These are phyloP conservation scores for Lepisosteus oculatus DNA, from an alignment of 2,113 vertebrate species.

Conservation along the genomic window DNA sequence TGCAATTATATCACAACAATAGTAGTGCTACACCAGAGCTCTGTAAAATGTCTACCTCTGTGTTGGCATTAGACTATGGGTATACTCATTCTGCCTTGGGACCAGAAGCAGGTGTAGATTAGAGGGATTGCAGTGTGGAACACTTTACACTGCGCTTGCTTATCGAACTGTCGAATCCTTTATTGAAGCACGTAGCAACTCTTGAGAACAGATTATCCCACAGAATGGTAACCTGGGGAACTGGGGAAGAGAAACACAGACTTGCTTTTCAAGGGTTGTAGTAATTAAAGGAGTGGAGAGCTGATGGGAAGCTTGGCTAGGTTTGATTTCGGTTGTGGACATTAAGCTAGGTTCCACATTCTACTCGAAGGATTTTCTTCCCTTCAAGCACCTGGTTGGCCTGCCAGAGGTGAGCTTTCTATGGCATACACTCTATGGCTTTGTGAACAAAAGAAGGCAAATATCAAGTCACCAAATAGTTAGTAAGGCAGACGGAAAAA, in stretches of 20 bases:
- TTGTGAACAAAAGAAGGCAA: no score
- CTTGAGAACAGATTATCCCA: constrained; percentile 21
- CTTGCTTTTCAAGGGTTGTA: constrained; percentile 22
- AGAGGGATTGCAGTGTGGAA: constrained; percentile 11
- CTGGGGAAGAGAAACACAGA: constrained; percentile 8
- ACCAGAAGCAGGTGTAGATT: constrained; percentile 35
- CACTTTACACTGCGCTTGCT: background rate
- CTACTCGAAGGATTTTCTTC: no score
- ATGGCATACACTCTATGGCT: no score
- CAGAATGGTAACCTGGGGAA: constrained; percentile 12
- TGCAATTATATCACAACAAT: constrained; percentile 38
- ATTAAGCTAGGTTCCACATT: no score
- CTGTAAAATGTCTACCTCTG: constrained; percentile 13
- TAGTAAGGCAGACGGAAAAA: no score
- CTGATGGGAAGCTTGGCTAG: no score
- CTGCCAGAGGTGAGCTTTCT: no score
- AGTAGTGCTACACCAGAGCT: constrained; percentile 23
- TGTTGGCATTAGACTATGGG: constrained; percentile 15
- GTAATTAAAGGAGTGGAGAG: constrained; percentile 16
- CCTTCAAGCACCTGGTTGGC: no score
- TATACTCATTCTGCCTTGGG: constrained; percentile 20
- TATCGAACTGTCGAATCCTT: background rate
- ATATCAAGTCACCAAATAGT: no score
- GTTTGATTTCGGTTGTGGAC: no score
- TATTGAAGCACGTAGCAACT: constrained; percentile 19